Percentiles rank a stretch among this genome's conserved stretches.
Conservation (phyloP, 2,113 vertebrate genomes). For the Larimichthys crocea region DNA sequence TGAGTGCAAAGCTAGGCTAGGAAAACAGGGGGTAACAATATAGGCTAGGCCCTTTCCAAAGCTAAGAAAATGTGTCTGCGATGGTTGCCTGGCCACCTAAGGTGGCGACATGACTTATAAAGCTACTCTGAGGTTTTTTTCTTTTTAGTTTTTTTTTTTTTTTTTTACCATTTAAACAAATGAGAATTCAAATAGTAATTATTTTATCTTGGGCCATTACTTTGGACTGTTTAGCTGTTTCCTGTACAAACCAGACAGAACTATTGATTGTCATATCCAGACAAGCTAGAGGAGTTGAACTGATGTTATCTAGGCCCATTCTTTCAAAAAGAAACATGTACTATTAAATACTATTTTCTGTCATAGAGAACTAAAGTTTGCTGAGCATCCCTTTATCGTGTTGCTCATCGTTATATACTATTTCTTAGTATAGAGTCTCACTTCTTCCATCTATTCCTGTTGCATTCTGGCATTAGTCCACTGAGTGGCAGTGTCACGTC, state of each 20-base stretch:
- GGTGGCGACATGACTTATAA: neutral
- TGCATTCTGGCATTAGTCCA: slow-evolving; percentile 75
- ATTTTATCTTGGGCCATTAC: neutral
- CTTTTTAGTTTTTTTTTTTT: too few species aligned
- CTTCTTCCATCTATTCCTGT: neutral
- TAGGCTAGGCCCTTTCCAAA: neutral
- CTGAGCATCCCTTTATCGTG: too few species aligned
- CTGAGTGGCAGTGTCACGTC: slow-evolving; percentile 79
- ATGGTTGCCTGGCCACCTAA: neutral
- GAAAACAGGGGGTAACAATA: neutral
- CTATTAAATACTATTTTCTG: neutral
- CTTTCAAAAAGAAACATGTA: neutral
- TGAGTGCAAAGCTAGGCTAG: neutral
- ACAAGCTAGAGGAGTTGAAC: neutral
- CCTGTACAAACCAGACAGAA: neutral
- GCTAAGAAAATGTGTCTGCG: neutral
- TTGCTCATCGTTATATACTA: neutral
- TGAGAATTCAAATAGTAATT: neutral
- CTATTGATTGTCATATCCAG: neutral
- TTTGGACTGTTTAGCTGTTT: neutral
- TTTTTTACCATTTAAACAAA: neutral
- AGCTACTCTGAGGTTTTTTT: neutral
- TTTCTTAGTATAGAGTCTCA: slow-evolving; percentile 10
- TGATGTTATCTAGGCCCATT: neutral
- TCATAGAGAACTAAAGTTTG: neutral